These are phyloP conservation scores for Drosophila ananassae DNA, from an alignment of 1,140 invertebrate genomes.

Conservation along the genomic window DNA sequence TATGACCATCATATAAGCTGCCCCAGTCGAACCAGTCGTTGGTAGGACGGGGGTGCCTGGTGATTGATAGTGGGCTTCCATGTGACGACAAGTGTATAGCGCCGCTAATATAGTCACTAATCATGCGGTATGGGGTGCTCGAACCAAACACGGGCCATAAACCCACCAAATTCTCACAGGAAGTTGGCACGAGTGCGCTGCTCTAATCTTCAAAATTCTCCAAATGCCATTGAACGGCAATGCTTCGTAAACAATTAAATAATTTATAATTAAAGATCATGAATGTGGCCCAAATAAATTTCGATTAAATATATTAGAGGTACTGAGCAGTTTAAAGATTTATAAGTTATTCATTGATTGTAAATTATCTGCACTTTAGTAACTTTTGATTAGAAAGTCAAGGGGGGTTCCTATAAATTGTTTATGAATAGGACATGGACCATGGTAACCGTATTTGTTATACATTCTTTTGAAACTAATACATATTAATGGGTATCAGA, in stretches of 20 bases:
- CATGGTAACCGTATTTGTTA: too few species aligned
- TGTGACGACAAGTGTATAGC: conserved; percentile 35
- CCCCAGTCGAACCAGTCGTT: conserved; percentile 10
- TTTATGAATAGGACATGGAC: too few species aligned
- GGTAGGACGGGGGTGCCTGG: neutral
- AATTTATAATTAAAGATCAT: neutral
- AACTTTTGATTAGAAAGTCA: neutral
- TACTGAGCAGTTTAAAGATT: neutral
- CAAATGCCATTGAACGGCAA: conserved; percentile 12
- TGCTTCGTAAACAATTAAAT: conserved; percentile 5
- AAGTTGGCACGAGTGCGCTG: conserved; percentile 18
- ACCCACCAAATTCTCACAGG: conserved; percentile 23
- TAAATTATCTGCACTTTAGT: neutral
- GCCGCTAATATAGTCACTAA: conserved; percentile 37
- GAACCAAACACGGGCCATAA: conserved; percentile 17
- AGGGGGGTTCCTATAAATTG: neutral
- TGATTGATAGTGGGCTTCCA: conserved; percentile 9
- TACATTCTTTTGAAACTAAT: too few species aligned
- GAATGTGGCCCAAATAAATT: conserved; percentile 30
- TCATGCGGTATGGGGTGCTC: conserved; percentile 16
- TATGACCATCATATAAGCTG: conserved; percentile 38
- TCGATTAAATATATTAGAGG: neutral
- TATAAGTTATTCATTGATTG: neutral
- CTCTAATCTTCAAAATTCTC: conserved; percentile 10
- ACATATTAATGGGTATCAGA: too few species aligned